These are phyloP conservation scores for Thereva nobilitata DNA, from an alignment of 2,888 invertebrate species.

Conservation along the genomic window DNA sequence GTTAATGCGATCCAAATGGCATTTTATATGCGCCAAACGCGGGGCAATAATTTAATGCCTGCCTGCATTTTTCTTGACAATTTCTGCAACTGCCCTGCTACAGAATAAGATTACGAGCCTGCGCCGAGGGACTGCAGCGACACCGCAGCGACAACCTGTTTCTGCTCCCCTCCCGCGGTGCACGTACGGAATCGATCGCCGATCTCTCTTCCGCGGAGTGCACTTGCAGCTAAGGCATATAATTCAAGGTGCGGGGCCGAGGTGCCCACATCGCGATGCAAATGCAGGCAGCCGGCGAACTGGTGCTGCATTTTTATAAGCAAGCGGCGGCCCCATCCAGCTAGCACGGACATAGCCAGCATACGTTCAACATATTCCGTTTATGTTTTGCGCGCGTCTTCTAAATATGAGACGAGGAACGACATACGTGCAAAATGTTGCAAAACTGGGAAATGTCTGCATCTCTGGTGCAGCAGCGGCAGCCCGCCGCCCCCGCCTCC, in stretches of 20 bases:
- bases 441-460: slow-evolving; percentile 33
- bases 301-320: slow-evolving; percentile 30
- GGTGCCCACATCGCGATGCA: slow-evolving; percentile 9
- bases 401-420: slow-evolving; percentile 24
- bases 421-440: slow-evolving; percentile 31
- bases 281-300: slow-evolving; percentile 20
- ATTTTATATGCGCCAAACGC: slow-evolving; percentile 36
- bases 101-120: slow-evolving; percentile 28
- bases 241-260: too few relatives aligned
- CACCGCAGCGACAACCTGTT: slow-evolving; percentile 30
- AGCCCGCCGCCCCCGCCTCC: neutral
- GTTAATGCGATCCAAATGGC: slow-evolving; percentile 30
- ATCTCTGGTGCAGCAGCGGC: neutral
- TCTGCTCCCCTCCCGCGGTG: slow-evolving; percentile 11
- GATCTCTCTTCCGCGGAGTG: slow-evolving; percentile 4
- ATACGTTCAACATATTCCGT: slow-evolving; percentile 30
- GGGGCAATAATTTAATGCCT: slow-evolving; percentile 37
- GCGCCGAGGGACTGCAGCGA: neutral
- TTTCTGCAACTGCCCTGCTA: slow-evolving; percentile 28
- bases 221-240: slow-evolving; percentile 2
- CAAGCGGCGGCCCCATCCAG: slow-evolving; percentile 19
- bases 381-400: slow-evolving; percentile 33
- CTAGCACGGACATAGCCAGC: slow-evolving; percentile 28
- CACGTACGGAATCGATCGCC: slow-evolving; percentile 24
- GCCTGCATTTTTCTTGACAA: slow-evolving; percentile 37